Evolutionary conservation across 2,113 vertebrate species (phyloP).

Genomic region (Ciconia boyciana): DNA sequence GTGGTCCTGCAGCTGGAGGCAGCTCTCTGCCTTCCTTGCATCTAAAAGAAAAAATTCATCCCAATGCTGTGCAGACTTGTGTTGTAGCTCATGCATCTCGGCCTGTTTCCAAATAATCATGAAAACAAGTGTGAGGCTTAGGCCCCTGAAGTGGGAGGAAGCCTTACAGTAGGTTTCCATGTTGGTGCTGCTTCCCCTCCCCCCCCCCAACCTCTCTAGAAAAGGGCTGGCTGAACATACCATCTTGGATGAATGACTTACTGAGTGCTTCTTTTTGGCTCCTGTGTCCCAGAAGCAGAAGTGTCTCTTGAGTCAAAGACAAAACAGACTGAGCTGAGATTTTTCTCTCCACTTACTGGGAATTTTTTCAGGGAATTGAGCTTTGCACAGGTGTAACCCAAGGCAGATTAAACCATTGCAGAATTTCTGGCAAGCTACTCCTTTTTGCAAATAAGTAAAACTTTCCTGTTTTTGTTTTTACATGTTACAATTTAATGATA

Average conservation of each 20-base stretch:
- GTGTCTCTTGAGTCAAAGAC: neutral
- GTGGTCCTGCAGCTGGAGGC: neutral
- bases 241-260: neutral
- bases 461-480: neutral
- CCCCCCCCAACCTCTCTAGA: neutral
- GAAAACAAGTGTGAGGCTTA: neutral
- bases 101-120: neutral
- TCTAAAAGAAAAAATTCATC: neutral
- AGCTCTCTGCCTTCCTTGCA: neutral
- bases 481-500: accelerated
- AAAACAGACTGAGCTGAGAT: neutral
- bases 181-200: neutral
- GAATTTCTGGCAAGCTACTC: neutral
- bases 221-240: neutral
- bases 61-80: accelerated
- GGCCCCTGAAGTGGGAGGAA: neutral
- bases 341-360: neutral
- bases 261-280: neutral
- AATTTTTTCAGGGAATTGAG: neutral
- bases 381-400: neutral
- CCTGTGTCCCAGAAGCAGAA: neutral
- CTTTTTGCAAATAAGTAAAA: neutral
- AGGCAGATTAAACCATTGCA: neutral
- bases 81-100: neutral
- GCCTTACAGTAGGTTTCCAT: neutral